Conservation (phyloP, 2,113 vertebrate species). For the Ageneiosus marmoratus region DNA sequence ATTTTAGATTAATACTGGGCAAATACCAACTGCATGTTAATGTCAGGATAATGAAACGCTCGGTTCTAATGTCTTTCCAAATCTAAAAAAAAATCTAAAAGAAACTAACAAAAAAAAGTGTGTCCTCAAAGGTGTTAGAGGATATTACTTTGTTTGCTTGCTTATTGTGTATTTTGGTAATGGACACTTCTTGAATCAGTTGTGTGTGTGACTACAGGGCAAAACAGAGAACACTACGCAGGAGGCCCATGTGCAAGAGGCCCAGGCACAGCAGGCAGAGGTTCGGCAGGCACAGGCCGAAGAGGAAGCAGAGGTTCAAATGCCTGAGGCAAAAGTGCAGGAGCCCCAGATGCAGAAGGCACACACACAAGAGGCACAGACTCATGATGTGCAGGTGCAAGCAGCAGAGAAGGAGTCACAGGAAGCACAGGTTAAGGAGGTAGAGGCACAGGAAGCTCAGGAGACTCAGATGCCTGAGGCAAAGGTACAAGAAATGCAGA, state of each 20-base stretch:
- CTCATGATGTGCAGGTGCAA: background rate
- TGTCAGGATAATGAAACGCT: background rate
- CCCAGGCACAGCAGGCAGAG: background rate
- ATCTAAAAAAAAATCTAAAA: background rate
- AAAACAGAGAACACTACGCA: background rate
- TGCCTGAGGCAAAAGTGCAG: background rate
- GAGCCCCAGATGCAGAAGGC: background rate
- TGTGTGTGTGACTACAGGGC: conserved; percentile 20
- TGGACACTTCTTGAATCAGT: background rate
- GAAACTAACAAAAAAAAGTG: no score
- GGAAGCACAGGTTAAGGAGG: background rate
- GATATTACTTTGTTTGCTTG: no score
- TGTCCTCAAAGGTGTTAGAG: background rate
- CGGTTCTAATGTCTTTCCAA: background rate
- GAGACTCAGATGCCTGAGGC: background rate
- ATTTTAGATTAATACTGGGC: no score
- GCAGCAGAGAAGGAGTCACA: background rate
- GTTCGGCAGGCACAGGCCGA: background rate
- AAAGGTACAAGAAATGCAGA: background rate
- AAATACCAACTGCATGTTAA: background rate
- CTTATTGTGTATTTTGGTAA: no score
- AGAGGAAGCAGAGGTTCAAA: background rate
- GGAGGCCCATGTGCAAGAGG: background rate
- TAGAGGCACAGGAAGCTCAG: background rate
- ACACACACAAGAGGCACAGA: background rate